phyloP scores from a whole-genome alignment of 2,113 vertebrate genomes.

The Rhadina sibilatrix region DNA sequence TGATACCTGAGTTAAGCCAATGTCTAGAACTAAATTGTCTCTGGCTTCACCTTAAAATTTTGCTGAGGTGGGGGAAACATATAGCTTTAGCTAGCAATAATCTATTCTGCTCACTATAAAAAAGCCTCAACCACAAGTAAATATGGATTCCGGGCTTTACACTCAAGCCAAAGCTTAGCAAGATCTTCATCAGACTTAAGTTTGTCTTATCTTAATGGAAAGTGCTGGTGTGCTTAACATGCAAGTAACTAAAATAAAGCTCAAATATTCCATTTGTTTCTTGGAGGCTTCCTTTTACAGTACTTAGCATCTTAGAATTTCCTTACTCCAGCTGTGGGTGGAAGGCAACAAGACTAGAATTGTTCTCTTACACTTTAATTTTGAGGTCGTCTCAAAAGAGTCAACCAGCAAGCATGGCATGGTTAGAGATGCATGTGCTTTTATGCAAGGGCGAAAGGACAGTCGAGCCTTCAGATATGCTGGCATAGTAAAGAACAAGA shows the following conservation, averaged over 20 bases:
- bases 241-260: neutral
- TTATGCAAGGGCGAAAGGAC: neutral
- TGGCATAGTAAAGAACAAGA: neutral
- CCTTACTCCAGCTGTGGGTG: neutral
- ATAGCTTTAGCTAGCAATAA: neutral
- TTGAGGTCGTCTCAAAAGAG: neutral
- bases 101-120: neutral
- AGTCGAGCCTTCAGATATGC: neutral
- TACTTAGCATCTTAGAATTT: neutral
- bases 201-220: neutral
- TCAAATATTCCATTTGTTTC: neutral
- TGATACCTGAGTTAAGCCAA: neutral
- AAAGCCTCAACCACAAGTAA: neutral
- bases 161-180: neutral
- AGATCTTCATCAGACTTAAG: neutral
- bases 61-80: accelerated
- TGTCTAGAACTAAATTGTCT: neutral
- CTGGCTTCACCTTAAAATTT: neutral
- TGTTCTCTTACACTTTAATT: neutral
- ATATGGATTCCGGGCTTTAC: neutral
- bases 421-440: neutral
- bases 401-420: neutral
- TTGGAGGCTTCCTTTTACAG: neutral
- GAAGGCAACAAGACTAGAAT: neutral
- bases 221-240: neutral